These are phyloP conservation scores for Selene dorsalis DNA, from an alignment of 2,797 vertebrate species.

Conservation along the genomic window DNA sequence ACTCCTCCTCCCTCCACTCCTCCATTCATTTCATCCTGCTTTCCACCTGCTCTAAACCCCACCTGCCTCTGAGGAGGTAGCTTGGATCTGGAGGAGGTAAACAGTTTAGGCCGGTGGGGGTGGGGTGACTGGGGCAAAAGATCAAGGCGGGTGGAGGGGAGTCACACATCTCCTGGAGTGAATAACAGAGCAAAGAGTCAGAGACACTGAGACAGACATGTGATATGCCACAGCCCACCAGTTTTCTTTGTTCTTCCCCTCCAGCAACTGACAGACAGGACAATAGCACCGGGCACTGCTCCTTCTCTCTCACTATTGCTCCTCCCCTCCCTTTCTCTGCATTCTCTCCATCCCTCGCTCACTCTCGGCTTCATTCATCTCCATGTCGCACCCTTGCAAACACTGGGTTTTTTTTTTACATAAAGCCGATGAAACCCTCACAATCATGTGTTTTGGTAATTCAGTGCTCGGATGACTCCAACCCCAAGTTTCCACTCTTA, in stretches of 20 bases:
- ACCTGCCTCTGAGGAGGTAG: conserved; percentile 43
- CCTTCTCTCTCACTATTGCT: conserved; percentile 49
- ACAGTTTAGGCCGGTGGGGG: conserved; percentile 4
- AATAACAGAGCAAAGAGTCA: conserved; percentile 70
- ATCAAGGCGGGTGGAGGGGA: conserved; percentile 35
- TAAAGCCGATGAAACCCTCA: conserved; percentile 52
- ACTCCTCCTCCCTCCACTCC: conserved; percentile 17
- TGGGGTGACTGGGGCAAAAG: conserved; percentile 17
- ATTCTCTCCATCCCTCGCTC: conserved; percentile 61
- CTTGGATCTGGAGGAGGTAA: conserved; percentile 28
- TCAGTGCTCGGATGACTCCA: conserved; percentile 29
- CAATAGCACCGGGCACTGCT: conserved; percentile 78
- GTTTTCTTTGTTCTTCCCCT: conserved; percentile 77
- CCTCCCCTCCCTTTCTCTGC: conserved; percentile 58
- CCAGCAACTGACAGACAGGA: conserved; percentile 80
- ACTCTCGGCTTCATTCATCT: conserved; percentile 59
- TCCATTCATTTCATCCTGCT: conserved; percentile 37
- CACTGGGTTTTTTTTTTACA: conserved; percentile 27
- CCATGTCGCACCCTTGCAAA: not conserved
- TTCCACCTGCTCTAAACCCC: conserved; percentile 58
- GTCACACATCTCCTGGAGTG: conserved; percentile 66
- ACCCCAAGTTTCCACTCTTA: conserved; percentile 39
- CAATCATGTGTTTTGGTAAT: conserved; percentile 56
- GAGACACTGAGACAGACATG: conserved; percentile 75
- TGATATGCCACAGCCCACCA: conserved; percentile 77